Evolutionary conservation across 2,888 invertebrate genomes (phyloP).

Genomic region (Pristionchus fissidentatus): DNA sequence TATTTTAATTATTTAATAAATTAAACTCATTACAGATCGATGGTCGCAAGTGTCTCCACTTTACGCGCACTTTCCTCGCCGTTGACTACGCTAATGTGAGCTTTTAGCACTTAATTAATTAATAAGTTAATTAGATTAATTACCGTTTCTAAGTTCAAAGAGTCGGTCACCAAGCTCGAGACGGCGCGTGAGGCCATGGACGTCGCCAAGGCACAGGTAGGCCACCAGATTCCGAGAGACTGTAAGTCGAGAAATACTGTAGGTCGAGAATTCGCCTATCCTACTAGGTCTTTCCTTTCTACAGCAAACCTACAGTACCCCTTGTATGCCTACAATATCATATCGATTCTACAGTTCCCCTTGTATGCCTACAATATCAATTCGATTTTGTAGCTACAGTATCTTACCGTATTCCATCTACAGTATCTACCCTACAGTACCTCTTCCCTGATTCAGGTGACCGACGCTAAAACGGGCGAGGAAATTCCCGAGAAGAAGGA

Average conservation of each 20-base stretch:
- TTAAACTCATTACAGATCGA: slow-evolving; percentile 16
- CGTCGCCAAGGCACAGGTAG: slow-evolving; percentile 16
- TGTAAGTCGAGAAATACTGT: no score
- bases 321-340: no score
- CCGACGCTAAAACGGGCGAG: slow-evolving; percentile 6
- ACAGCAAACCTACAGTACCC: no score
- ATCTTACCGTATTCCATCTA: no score
- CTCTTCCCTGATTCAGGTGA: slow-evolving; percentile 14
- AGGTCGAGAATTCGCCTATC: no score
- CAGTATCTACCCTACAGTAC: no score
- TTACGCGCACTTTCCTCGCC: slow-evolving; percentile 13
- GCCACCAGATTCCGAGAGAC: no score
- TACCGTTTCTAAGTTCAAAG: background rate
- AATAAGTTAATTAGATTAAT: background rate
- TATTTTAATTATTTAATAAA: slow-evolving; percentile 16
- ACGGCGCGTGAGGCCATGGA: background rate
- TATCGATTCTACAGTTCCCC: no score
- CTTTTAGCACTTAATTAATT: background rate
- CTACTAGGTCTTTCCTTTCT: no score
- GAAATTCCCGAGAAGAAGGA: slow-evolving; percentile 30
- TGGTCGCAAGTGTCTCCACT: slow-evolving; percentile 10
- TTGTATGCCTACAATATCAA: no score
- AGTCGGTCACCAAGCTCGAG: background rate
- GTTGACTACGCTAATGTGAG: slow-evolving; percentile 25
- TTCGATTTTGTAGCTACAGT: no score